Percentiles rank a stretch among this genome's conserved stretches.
These are phyloP conservation scores for Rousettus madagascariensis DNA, from an alignment of 2,797 vertebrate species.

Conservation along the genomic window DNA sequence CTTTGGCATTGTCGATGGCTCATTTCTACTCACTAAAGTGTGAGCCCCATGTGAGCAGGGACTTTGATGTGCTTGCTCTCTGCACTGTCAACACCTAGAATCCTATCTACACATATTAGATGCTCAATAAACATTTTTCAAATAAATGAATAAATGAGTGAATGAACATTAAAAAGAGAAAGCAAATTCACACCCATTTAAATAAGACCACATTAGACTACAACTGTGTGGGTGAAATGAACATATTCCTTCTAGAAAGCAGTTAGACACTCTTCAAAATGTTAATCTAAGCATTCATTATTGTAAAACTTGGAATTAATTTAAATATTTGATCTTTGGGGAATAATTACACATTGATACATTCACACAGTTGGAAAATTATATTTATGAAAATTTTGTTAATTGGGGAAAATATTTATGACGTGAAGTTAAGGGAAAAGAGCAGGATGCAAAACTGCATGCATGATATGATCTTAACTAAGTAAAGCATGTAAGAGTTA, in stretches of 20 bases:
- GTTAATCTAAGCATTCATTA: background rate
- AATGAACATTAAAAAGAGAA: background rate
- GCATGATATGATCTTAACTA: constrained; percentile 14
- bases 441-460: constrained; percentile 19
- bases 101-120: background rate
- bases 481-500: constrained; percentile 9
- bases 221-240: background rate
- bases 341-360: background rate
- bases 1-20: rapidly evolving
- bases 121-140: background rate
- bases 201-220: background rate
- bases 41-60: no score
- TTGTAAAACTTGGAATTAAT: background rate
- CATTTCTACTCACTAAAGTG: no score
- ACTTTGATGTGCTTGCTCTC: background rate
- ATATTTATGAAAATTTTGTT: constrained; percentile 40
- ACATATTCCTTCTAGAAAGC: background rate
- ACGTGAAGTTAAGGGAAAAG: background rate
- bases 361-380: constrained; percentile 21
- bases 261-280: background rate
- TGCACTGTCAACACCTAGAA: rapidly evolving
- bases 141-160: background rate
- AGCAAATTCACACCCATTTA: background rate
- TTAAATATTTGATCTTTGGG: background rate
- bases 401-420: constrained; percentile 41